A percentile compares a stretch with the other conserved stretches of the same genome.
These are phyloP conservation scores for Neogobius melanostomus DNA, from an alignment of 2,113 vertebrate species.

Conservation along the genomic window DNA sequence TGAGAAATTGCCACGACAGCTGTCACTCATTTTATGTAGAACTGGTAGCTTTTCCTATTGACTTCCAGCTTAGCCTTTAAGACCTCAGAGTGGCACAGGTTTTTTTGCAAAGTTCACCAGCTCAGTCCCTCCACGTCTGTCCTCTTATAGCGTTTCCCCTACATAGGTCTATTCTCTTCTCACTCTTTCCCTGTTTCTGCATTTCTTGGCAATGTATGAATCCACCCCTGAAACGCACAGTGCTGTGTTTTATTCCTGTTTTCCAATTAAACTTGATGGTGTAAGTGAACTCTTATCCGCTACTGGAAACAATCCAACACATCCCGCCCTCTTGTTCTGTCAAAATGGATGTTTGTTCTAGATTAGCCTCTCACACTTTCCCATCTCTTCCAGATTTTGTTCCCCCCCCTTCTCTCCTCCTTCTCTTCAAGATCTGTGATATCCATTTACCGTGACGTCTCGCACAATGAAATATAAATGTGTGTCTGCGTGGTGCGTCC, in stretches of 20 bases:
- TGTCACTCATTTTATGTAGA: neutral
- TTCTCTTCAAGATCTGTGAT: constrained; percentile 37
- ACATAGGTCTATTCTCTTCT: neutral
- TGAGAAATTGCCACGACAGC: too few relatives aligned
- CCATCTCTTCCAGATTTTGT: constrained; percentile 15
- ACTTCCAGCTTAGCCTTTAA: constrained; percentile 51
- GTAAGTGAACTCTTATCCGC: constrained; percentile 68
- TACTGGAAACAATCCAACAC: constrained; percentile 52
- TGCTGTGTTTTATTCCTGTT: constrained; percentile 21
- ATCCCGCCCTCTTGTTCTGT: constrained; percentile 61
- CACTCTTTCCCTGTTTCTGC: constrained; percentile 2
- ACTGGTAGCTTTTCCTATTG: constrained; percentile 25
- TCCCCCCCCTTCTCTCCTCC: constrained; percentile 14
- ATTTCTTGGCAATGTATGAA: neutral
- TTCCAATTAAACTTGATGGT: constrained; percentile 44
- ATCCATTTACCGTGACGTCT: constrained; percentile 53
- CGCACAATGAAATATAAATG: constrained; percentile 70
- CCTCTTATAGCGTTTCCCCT: constrained; percentile 22
- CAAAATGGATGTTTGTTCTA: constrained; percentile 67
- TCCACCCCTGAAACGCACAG: constrained; percentile 6
- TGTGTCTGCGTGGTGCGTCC: constrained; percentile 27
- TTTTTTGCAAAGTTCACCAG: constrained; percentile 39
- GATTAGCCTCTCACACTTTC: constrained; percentile 58
- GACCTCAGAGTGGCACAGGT: constrained; percentile 45
- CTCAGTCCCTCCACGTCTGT: constrained; percentile 30